A percentile compares a stretch with the other conserved stretches of the same genome.
phyloP scores from a whole-genome alignment of 2,797 vertebrate species.

The Dendrocincla tyrannina region DNA sequence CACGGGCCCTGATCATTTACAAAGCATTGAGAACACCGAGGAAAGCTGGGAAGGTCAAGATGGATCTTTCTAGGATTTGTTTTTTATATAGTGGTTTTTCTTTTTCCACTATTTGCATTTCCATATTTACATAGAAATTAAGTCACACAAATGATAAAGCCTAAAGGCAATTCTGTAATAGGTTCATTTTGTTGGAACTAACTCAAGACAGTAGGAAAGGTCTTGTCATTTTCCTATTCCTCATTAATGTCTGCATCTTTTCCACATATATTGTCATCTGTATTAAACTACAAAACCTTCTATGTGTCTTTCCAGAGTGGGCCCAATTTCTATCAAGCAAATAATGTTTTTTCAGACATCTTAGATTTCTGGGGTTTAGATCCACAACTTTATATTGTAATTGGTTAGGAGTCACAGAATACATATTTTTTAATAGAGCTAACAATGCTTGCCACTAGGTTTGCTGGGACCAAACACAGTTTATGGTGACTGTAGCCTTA shows the following conservation, averaged over 20 bases:
- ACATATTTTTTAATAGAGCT: not conserved
- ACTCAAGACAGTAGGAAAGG: not conserved
- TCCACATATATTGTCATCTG: not conserved
- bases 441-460: not conserved
- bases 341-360: not conserved
- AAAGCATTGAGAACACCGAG: not conserved
- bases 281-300: not conserved
- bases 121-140: not conserved
- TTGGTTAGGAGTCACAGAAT: not conserved
- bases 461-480: not conserved
- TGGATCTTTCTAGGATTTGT: not conserved
- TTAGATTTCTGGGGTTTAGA: not conserved
- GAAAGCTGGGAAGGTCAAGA: not conserved
- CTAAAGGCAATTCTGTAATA: not conserved
- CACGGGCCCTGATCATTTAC: not conserved
- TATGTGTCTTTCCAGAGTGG: not conserved
- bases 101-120: not conserved
- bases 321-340: rapidly evolving
- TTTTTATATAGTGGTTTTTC: not conserved
- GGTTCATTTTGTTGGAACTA: not conserved
- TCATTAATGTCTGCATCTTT: not conserved
- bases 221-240: not conserved
- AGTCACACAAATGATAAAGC: not conserved
- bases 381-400: not conserved
- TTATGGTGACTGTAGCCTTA: not conserved